Evolutionary conservation across 2,888 invertebrate genomes (phyloP), one percentile per base, ranked within the genome.

Genomic region (Dolichopus griseipennis): DNA sequence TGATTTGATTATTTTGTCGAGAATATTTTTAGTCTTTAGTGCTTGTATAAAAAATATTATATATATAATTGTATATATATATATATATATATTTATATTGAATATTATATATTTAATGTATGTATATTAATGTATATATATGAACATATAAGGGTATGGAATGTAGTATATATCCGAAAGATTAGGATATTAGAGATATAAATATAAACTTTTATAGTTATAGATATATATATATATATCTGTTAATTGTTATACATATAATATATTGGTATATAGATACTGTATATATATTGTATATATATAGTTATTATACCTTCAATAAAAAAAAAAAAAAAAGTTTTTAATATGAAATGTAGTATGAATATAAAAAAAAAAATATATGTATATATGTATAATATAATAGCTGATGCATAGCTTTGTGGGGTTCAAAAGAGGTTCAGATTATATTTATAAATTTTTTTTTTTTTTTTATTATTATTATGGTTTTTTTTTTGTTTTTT

Each of bases 1-100:
- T 63, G 63, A 63, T 63, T 63, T 27, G 22, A 63, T 63, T 52
- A 52, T 52, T 52, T 52, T 52, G 52, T 52, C 52, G 52, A 52
- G 52, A 52, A 52, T 52, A 52, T 52, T 52, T 52, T 52, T 52
- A 52, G 52, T 52, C 52, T 52, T 52, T 52, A 52, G 52, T 52
- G 2, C 27, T 27, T 27, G 27, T 27, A 27, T 27, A 27, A 27
- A n/a, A n/a, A n/a, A n/a, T 52, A 37, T 5, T 8, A 8, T 7
- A 52, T 52, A 52, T 63, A 27, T 12, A 62, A 6, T 21, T 21
- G 6, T 8, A 12, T 62, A 15, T 62, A 27, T 27, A 27, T 63
- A 62, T 62, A 62, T 62, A 22, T 63, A 27, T 27, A 27, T 2
- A 27, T 63, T 1, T 63, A 63, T 22, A 27, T 63, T 4, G 27